phyloP scores from a whole-genome alignment of 2,113 vertebrate species.

The Leiothrix lutea region DNA sequence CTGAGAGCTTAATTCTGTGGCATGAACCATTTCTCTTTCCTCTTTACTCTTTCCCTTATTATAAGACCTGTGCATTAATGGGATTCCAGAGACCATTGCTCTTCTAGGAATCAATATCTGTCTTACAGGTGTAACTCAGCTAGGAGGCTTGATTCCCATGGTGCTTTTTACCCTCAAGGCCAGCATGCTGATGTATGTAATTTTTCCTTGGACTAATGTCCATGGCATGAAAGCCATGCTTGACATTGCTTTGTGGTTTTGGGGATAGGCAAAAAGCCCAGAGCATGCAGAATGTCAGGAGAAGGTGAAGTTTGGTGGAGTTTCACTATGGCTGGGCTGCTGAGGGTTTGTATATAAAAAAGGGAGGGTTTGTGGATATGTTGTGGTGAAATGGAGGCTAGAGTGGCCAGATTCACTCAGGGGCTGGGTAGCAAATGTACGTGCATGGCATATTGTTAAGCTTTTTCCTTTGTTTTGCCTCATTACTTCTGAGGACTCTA shows the following conservation, averaged over 20 bases:
- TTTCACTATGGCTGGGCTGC: background rate
- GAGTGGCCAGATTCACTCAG: background rate
- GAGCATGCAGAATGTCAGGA: background rate
- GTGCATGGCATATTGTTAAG: background rate
- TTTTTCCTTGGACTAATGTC: background rate
- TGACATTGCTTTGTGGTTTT: background rate
- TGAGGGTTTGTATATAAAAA: background rate
- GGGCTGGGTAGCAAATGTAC: background rate
- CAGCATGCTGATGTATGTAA: background rate
- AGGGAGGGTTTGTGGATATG: background rate
- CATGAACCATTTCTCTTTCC: background rate
- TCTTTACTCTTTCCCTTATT: background rate
- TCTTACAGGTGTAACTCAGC: background rate
- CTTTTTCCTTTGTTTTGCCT: background rate
- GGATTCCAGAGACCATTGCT: background rate
- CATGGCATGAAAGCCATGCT: background rate
- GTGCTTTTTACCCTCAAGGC: background rate
- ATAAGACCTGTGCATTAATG: background rate
- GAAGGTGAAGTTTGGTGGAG: background rate
- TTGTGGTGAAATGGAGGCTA: background rate
- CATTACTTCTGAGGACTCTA: background rate
- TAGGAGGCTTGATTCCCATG: background rate
- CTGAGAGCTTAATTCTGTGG: background rate
- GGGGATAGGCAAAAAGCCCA: background rate
- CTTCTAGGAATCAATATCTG: background rate